Base-by-base conservation (phyloP, 37 sponge, comb jelly and placozoan genomes). In the Corticium candelabrum region DNA sequence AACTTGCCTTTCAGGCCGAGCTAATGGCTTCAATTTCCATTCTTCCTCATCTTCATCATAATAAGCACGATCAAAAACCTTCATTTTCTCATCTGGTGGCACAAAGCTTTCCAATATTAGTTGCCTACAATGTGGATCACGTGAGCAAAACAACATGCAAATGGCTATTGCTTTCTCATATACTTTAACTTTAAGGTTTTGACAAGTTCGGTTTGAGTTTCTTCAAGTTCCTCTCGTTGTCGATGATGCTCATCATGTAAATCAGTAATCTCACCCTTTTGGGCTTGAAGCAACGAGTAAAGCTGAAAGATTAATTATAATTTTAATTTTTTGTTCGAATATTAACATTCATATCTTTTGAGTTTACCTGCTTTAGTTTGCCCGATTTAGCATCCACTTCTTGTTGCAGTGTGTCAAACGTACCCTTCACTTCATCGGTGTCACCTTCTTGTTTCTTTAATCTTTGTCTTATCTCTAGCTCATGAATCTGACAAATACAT, bases 21-120 rank as follows among this genome's bases (percentile, higher is more conserved):
- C 62, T 11, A 50, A 21, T 50, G 11, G 11, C 62, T 50, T 79
- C 38, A 96, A 78, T 0, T 37, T 81, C 99, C 94, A 97, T 41
- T 84, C 69, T 1, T 94, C 94, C 57, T 78, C 78, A 34, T 85
- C 90, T 40, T 97, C 94, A 35, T 89, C 83, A 69, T 81, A 94
- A 33, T 75, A 71, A 0, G 92, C 89, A 74, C 99, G 85, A 3
- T 68, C 69, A 34, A 30, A 67, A 7, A 97, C 34, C 83, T 74
- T 91, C 70, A 85, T 85, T 15, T 67, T 67, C 37, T 78, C 89
- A 21, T 80, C 81, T 1, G 77, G 40, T 40, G 93, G 90, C 33
- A 95, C 80, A 56, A 95, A 95, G 85, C 91, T 91, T 31, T 95
- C 93, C n/a, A 87, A 77, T 37, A 95, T 87, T 74, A 89, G 68